These are phyloP conservation scores for Flexamia atlantica DNA, from an alignment of 2,888 invertebrate species.

Conservation along the genomic window DNA sequence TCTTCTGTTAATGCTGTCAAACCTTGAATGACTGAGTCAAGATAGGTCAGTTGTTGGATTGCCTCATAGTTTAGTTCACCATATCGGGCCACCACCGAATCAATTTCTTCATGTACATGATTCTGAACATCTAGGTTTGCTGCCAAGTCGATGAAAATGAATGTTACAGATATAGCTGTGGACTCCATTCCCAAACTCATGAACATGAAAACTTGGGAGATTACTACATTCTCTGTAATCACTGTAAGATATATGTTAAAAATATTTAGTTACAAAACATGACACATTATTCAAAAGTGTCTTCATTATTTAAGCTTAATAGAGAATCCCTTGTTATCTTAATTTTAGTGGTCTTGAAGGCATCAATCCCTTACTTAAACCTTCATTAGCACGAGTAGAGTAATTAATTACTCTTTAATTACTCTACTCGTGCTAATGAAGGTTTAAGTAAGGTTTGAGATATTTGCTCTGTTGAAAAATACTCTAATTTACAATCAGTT, in stretches of 20 bases:
- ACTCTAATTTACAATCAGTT: no score
- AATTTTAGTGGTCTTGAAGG: no score
- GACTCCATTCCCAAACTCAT: constrained; percentile 37
- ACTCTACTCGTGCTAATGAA: no score
- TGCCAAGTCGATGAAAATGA: constrained; percentile 20
- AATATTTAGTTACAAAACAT: no score
- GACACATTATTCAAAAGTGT: no score
- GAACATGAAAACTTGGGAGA: constrained; percentile 23
- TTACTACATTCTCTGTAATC: background rate
- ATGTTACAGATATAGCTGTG: background rate
- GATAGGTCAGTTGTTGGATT: constrained; percentile 22
- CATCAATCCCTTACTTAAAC: no score
- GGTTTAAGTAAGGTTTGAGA: no score
- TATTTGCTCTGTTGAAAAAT: no score
- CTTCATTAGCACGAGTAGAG: no score
- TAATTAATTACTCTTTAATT: no score
- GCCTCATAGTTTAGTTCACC: constrained; percentile 38
- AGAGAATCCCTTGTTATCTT: no score
- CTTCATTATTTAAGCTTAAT: no score
- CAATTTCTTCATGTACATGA: constrained; percentile 33
- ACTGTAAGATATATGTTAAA: constrained; percentile 22
- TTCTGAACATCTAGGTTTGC: constrained; percentile 4
- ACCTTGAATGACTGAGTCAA: constrained; percentile 46
- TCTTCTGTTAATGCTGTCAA: background rate
- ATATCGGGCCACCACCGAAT: background rate